Evolutionary conservation across 2,113 vertebrate genomes (phyloP).

Genomic region (Sprattus sprattus): DNA sequence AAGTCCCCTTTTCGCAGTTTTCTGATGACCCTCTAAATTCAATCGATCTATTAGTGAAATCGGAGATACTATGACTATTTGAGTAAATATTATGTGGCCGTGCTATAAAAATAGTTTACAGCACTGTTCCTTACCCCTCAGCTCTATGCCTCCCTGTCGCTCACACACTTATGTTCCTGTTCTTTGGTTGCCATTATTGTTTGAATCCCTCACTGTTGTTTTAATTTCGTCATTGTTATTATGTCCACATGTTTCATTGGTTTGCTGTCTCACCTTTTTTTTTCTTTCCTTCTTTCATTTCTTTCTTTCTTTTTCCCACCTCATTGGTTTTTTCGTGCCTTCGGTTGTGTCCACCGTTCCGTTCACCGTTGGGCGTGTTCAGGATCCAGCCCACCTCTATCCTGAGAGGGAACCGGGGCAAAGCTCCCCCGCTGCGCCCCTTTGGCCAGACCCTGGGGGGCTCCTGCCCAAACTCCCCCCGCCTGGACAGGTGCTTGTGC

Average conservation of each 20-base stretch:
- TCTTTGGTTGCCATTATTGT: neutral
- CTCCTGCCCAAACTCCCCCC: slow-evolving; percentile 63
- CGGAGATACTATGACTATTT: no score
- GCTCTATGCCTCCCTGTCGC: neutral
- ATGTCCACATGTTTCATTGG: neutral
- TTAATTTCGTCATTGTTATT: neutral
- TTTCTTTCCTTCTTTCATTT: neutral
- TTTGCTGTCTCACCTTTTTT: neutral
- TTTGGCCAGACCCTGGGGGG: slow-evolving; percentile 63
- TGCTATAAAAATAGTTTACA: no score
- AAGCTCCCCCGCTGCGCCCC: slow-evolving; percentile 62
- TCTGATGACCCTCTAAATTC: no score
- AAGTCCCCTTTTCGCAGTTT: no score
- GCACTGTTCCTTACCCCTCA: no score
- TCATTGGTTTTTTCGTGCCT: neutral
- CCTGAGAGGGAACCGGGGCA: slow-evolving; percentile 71
- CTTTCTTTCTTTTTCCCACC: slow-evolving; percentile 4
- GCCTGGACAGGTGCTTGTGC: slow-evolving; percentile 70
- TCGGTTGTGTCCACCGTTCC: slow-evolving; percentile 19
- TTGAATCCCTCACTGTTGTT: neutral
- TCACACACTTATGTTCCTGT: neutral
- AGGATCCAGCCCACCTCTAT: slow-evolving; percentile 76
- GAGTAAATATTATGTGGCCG: no score
- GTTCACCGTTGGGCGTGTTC: slow-evolving; percentile 15
- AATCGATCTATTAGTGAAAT: no score